Percentiles rank a stretch among this genome's conserved stretches.
phyloP scores from a whole-genome alignment of 2,797 vertebrate species.

The Alcedo atthis region DNA sequence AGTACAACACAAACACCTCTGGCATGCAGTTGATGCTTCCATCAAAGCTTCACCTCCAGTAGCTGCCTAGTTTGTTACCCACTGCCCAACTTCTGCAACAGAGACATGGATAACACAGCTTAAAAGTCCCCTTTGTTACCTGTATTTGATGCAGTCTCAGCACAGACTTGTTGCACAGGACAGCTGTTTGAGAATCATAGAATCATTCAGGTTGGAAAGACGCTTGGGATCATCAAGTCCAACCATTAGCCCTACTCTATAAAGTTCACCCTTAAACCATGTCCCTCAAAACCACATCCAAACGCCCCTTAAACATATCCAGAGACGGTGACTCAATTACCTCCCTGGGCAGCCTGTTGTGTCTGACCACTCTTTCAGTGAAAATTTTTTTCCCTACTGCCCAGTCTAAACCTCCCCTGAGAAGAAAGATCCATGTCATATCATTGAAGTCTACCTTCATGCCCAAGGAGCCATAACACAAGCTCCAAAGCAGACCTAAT shows the following conservation, averaged over 20 bases:
- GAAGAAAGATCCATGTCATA: neutral
- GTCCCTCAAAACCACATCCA: too few relatives aligned
- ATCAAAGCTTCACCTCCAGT: neutral
- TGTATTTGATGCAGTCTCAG: accelerated
- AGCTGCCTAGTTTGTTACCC: neutral
- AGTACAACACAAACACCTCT: neutral
- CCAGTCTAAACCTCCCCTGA: too few relatives aligned
- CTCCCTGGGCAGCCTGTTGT: too few relatives aligned
- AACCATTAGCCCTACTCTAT: too few relatives aligned
- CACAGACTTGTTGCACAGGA: neutral
- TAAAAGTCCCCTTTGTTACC: neutral
- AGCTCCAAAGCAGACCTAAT: neutral
- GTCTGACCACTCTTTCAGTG: too few relatives aligned
- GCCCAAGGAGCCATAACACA: neutral
- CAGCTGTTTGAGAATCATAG: neutral
- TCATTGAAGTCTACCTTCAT: neutral
- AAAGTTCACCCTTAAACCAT: too few relatives aligned
- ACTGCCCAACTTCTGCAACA: neutral
- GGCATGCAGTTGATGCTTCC: neutral
- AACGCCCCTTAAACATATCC: too few relatives aligned
- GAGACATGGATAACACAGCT: neutral
- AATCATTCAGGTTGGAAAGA: too few relatives aligned
- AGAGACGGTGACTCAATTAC: too few relatives aligned
- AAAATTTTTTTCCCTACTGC: too few relatives aligned
- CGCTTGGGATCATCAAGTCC: too few relatives aligned